Evolutionary conservation across 1,140 invertebrate species (phyloP).

Genomic region (Aphis gossypii): DNA sequence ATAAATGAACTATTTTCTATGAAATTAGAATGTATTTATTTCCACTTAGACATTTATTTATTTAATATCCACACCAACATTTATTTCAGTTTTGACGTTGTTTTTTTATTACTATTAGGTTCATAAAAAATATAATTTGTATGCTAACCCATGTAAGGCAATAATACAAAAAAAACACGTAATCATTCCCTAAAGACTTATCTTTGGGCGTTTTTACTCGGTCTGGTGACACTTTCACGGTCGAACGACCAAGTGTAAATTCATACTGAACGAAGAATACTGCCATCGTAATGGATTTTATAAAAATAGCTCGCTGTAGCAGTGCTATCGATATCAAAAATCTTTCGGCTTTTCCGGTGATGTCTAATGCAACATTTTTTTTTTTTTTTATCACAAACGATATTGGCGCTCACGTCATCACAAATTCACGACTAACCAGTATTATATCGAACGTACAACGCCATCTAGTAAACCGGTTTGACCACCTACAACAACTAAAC

Average conservation of each 20-base stretch:
- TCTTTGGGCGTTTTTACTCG: neutral
- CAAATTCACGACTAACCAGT: neutral
- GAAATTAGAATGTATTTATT: neutral
- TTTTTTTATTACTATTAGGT: neutral
- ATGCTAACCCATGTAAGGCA: neutral
- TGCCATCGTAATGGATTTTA: neutral
- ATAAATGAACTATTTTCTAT: neutral
- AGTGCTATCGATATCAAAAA: neutral
- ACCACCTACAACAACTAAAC: neutral
- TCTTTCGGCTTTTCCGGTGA: neutral
- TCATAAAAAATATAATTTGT: neutral
- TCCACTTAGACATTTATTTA: neutral
- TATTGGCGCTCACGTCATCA: neutral
- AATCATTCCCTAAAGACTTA: neutral
- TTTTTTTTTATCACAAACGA: neutral
- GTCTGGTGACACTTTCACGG: neutral
- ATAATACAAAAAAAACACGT: neutral
- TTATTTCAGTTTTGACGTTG: neutral
- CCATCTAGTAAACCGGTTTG: slow-evolving; percentile 9
- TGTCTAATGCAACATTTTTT: neutral
- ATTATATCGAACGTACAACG: neutral
- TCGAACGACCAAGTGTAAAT: neutral
- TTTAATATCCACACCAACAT: neutral
- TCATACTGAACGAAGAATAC: neutral
- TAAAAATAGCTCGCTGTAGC: too few species aligned